Evolutionary conservation across 2,797 vertebrate species (phyloP).

Genomic region (Valencia hispanica): DNA sequence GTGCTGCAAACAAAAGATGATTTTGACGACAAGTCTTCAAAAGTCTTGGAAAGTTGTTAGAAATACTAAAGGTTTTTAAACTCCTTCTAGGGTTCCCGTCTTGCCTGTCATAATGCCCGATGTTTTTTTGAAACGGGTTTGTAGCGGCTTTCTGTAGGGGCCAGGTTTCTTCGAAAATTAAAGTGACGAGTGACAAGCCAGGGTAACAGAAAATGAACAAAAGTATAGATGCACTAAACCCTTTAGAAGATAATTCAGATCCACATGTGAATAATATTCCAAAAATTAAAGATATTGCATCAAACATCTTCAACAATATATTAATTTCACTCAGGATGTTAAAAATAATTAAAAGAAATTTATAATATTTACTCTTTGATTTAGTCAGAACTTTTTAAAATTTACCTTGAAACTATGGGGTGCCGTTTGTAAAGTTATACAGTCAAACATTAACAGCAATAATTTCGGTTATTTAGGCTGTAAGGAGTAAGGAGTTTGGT

Average conservation of each 20-base stretch:
- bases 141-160: neutral
- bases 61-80: slow-evolving; percentile 1
- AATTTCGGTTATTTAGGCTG: too few relatives aligned
- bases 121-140: neutral
- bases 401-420: too few relatives aligned
- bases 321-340: neutral
- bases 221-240: neutral
- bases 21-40: neutral
- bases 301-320: neutral
- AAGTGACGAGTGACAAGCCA: neutral
- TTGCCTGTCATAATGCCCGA: neutral
- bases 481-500: too few relatives aligned
- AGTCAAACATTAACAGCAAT: too few relatives aligned
- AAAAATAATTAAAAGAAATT: neutral
- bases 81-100: neutral
- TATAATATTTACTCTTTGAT: neutral
- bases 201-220: neutral
- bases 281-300: neutral
- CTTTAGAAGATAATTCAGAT: neutral
- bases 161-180: neutral
- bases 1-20: neutral
- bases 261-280: neutral
- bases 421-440: too few relatives aligned
- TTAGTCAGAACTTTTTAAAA: too few relatives aligned
- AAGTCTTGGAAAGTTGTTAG: neutral